These are phyloP conservation scores for Notocelia uddmanniana DNA, from an alignment of 2,888 invertebrate species.

Conservation along the genomic window DNA sequence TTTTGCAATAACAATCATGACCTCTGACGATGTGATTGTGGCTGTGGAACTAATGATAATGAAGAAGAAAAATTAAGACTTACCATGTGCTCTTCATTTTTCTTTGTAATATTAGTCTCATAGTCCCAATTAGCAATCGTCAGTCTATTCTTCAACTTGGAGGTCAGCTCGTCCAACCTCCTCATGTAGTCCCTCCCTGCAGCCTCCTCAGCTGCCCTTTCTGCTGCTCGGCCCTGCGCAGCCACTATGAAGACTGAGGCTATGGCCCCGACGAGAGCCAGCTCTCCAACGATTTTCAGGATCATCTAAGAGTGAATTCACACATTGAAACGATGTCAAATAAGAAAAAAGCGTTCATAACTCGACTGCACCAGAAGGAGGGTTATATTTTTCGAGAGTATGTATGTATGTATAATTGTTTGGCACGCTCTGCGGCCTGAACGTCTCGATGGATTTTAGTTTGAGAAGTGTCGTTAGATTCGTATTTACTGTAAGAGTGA, in stretches of 20 bases:
- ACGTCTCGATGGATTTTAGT: too few relatives aligned
- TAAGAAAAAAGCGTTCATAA: too few relatives aligned
- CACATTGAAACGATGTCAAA: too few relatives aligned
- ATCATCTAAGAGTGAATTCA: too few relatives aligned
- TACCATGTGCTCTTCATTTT: conserved; percentile 86
- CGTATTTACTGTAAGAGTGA: too few relatives aligned
- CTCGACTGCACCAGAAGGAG: too few relatives aligned
- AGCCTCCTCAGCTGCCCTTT: conserved; percentile 84
- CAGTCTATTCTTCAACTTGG: conserved; percentile 83
- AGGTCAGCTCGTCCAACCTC: conserved; percentile 85
- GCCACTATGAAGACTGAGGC: conserved; percentile 81
- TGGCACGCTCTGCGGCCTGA: too few relatives aligned
- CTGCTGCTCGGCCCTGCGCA: conserved; percentile 75
- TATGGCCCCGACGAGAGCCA: conserved; percentile 77
- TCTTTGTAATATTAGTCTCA: conserved; percentile 90
- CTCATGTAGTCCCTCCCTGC: conserved; percentile 87
- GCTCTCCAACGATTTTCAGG: conserved; percentile 76
- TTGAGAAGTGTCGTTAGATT: too few relatives aligned
- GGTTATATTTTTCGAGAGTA: too few relatives aligned
- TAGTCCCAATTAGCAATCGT: conserved; percentile 90
- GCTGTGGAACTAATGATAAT: neutral
- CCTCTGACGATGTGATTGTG: too few relatives aligned
- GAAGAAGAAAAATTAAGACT: conserved; percentile 42
- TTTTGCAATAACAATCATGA: neutral
- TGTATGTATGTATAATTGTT: too few relatives aligned